Base-by-base conservation (phyloP, 1,140 invertebrate genomes). In the Marisa cornuarietis region DNA sequence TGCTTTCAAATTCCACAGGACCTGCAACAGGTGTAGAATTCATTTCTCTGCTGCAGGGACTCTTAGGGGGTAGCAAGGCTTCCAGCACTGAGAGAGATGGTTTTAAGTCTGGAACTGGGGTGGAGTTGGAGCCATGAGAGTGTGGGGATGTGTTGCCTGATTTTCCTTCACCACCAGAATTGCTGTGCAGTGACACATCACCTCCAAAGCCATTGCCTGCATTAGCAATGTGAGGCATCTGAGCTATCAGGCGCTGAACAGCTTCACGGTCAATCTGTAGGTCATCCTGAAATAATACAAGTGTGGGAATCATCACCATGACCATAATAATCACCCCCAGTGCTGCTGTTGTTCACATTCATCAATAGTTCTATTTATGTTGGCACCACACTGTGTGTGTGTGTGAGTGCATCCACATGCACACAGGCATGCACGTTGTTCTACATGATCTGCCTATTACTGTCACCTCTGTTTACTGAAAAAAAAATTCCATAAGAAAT, bases 191-290 rank as follows among this genome's bases (percentile, higher is more conserved):
- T 20, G 66, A 49, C 16, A 63, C 24, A 52, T 69, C 69, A 18
- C n/a, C 14, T 24, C 52, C 20, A 68, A 71, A 65, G 68, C 72
- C 76, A 62, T 75, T 80, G 58, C 66, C 69, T 68, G 71, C 22
- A 58, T 63, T 52, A 31, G 81, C n/a, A 58, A 84, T 69, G 51
- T 79, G 78, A 22, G 84, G 83, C 42, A 87, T 84, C 51, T 81
- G 78, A 22, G 84, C 82, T 77, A 87, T 85, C n/a, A 83, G 82
- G n/a, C 82, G 81, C 76, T 87, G 82, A 49, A 87, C 82, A 51
- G 82, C 79, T 75, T 87, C 86, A 51, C 84, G 76, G 73, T 87
- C 86, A 31, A 87, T 79, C 8, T 83, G 78, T 9, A 85, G 58
- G 42, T 87, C 86, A 72, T 87, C 86, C 76, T 76, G 51, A 79